Base-by-base conservation (phyloP, 2,113 vertebrate species). In the Okapia johnstoni region DNA sequence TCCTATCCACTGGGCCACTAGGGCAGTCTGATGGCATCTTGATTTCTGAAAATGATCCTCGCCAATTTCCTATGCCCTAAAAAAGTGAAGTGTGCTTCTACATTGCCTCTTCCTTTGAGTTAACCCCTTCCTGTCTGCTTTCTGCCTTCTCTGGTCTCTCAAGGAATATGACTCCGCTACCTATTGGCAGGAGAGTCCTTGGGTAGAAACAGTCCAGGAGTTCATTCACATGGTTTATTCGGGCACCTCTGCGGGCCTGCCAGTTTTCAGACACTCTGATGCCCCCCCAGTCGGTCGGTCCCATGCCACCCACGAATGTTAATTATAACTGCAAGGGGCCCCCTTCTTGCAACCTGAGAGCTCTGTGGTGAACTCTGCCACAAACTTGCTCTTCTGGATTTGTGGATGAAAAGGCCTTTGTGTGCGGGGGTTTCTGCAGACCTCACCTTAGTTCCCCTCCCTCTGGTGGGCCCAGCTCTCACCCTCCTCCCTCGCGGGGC, bases 361-460 rank as follows among this genome's bases (percentile, higher is more conserved):
- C 91, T 83, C 60, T 40, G 63, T 46, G 66, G 85, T 61, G 88
- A 96, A 23, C 79, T 84, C 77, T 54, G 90, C 93, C 79, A 70
- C 95, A 93, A 30, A 96, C 97, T 86, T 19, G 90, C 94, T 97
- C 93, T 97, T 96, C 97, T 95, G 97, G 93, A 63, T 97, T 90
- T 97, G 90, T 92, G 46, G 43, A 96, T 97, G 95, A 98, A 97
- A 97, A 93, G 96, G 92, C 92, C 97, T 97, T 98, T 98, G 98
- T 97, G 85, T 58, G 33, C 0, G n/a, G 23, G 70, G 81, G 43
- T 46, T 86, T 60, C 94, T 73, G 80, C 54, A 33, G n/a, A 33
- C 36, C 80, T 92, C 96, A 97, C 96, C 96, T 96, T n/a, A 50
- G 61, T 76, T 50, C 46, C 70, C 48, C 88, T 94, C 70, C 63